phyloP scores from a whole-genome alignment of 2,797 vertebrate species.

The Nyctalus aviator region DNA sequence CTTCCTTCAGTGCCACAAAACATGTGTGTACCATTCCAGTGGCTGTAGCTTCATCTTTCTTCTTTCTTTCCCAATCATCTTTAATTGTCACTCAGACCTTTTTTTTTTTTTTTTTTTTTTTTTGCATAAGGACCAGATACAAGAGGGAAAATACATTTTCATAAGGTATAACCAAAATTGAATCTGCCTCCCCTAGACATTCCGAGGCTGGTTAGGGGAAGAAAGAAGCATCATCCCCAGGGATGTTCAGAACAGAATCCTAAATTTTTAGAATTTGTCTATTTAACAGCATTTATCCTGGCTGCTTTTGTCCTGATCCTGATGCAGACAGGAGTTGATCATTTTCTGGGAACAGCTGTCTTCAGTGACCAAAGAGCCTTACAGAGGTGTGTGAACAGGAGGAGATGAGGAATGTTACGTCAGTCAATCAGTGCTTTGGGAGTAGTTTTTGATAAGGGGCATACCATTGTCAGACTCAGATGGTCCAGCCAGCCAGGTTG shows the following conservation, averaged over 20 bases:
- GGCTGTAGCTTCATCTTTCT: not conserved
- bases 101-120: not conserved
- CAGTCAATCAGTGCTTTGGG: not conserved
- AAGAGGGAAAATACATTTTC: not conserved
- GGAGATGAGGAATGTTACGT: not conserved
- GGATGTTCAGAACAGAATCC: not conserved
- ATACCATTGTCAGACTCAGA: not conserved
- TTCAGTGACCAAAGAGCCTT: not conserved
- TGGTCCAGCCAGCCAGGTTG: not conserved
- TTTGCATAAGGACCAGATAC: not conserved
- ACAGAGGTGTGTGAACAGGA: not conserved
- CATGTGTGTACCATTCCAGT: not conserved
- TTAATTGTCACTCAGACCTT: not conserved
- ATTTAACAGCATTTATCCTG: not conserved
- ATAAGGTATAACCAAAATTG: not conserved
- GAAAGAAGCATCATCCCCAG: not conserved
- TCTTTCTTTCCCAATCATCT: not conserved
- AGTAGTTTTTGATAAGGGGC: not conserved
- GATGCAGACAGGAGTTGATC: not conserved
- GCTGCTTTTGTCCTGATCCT: not conserved
- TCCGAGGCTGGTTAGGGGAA: not conserved
- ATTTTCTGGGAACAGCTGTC: not conserved
- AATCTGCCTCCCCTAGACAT: not conserved
- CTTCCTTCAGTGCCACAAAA: not conserved
- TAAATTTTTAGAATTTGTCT: not conserved